phyloP scores from a whole-genome alignment of 2,113 vertebrate species.

The Embiotoca jacksoni region DNA sequence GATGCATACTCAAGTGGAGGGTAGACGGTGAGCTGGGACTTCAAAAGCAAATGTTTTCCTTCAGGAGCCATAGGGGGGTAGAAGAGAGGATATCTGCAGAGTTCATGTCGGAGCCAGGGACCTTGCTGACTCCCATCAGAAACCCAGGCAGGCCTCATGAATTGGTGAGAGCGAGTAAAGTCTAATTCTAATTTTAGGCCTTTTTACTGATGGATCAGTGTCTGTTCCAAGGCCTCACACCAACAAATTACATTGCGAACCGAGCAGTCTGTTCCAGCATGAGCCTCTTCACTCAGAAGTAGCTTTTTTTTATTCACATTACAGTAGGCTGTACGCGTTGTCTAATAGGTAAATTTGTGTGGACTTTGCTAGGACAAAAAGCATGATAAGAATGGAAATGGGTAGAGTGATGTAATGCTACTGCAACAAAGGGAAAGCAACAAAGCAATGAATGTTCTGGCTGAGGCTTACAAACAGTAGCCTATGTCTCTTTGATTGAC shows the following conservation, averaged over 20 bases:
- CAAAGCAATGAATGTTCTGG: slow-evolving; percentile 46
- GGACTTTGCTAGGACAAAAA: slow-evolving; percentile 41
- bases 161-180: background rate
- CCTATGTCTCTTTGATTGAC: slow-evolving; percentile 28
- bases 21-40: slow-evolving; percentile 56
- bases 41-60: slow-evolving; percentile 73
- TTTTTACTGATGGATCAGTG: background rate
- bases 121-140: slow-evolving; percentile 25
- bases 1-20: slow-evolving; percentile 46
- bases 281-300: background rate
- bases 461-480: slow-evolving; percentile 13
- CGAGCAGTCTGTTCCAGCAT: background rate
- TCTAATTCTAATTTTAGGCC: background rate
- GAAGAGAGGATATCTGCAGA: slow-evolving; percentile 25
- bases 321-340: slow-evolving; percentile 5
- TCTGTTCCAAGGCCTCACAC: background rate
- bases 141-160: background rate
- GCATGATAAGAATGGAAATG: slow-evolving; percentile 50
- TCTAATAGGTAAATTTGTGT: slow-evolving; percentile 46
- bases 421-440: slow-evolving; percentile 65
- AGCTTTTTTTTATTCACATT: slow-evolving; percentile 22
- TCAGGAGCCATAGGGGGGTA: slow-evolving; percentile 22
- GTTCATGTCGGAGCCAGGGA: slow-evolving; percentile 15
- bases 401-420: slow-evolving; percentile 64
- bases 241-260: slow-evolving; percentile 4